Evolutionary conservation across 1,140 invertebrate species (phyloP).

Genomic region (Drosophila obscura): DNA sequence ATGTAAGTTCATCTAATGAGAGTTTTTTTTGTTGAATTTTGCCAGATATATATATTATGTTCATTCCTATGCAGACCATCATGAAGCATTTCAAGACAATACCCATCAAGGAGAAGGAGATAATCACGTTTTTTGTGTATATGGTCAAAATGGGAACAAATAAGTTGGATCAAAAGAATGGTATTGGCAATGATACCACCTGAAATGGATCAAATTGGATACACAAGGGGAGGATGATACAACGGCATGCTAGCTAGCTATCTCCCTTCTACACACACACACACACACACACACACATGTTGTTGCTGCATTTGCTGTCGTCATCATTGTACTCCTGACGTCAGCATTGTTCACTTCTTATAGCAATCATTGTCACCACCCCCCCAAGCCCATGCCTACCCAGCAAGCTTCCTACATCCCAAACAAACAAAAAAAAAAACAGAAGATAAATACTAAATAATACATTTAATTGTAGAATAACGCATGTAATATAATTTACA

Average conservation of each 20-base stretch:
- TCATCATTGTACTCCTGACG: slow-evolving; percentile 11
- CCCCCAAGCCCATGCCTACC: slow-evolving; percentile 23
- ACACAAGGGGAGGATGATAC: slow-evolving; percentile 18
- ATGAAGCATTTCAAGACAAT: slow-evolving; percentile 98
- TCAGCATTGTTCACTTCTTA: slow-evolving; percentile 30
- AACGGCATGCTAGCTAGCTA: slow-evolving; percentile 12
- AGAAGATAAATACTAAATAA: slow-evolving; percentile 16
- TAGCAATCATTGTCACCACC: slow-evolving; percentile 5
- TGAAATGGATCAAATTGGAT: slow-evolving; percentile 51
- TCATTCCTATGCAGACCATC: slow-evolving; percentile 87
- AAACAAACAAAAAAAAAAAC: slow-evolving; percentile 9
- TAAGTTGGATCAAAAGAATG: slow-evolving; percentile 95
- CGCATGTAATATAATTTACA: neutral
- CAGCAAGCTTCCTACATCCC: slow-evolving; percentile 14
- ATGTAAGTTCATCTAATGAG: slow-evolving; percentile 89
- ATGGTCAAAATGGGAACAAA: slow-evolving; percentile 97
- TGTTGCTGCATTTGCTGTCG: slow-evolving; percentile 52
- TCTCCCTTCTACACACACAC: slow-evolving; percentile 5
- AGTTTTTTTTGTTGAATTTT: neutral
- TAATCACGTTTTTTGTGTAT: slow-evolving; percentile 97
- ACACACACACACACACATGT: slow-evolving; percentile 14
- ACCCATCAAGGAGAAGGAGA: slow-evolving; percentile 96
- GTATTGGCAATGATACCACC: slow-evolving; percentile 83
- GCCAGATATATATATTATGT: neutral
- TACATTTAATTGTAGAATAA: slow-evolving; percentile 10